phyloP scores from a whole-genome alignment of 2,797 vertebrate genomes.

The Hirundo rustica region DNA sequence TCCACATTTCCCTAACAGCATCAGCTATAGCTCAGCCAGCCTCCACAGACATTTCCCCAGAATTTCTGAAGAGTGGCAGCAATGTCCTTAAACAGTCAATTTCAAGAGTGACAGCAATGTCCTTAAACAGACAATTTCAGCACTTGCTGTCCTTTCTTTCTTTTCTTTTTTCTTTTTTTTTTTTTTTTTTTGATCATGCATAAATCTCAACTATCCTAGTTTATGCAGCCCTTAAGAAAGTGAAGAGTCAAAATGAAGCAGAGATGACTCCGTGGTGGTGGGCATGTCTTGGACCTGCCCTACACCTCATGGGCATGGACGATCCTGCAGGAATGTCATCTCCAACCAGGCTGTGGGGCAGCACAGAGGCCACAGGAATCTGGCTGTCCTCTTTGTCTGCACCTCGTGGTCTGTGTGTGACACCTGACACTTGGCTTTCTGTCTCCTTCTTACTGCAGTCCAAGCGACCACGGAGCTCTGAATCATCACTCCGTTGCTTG shows the following conservation, averaged over 20 bases:
- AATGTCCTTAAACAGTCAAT: not conserved
- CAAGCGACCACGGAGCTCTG: not conserved
- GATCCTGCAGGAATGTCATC: not conserved
- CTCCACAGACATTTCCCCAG: not conserved
- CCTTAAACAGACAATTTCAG: not conserved
- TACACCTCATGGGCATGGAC: accelerated
- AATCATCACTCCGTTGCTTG: not conserved
- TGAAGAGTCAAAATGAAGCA: not conserved
- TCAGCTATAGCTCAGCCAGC: not conserved
- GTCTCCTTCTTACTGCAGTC: not conserved
- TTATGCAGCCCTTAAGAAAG: not conserved
- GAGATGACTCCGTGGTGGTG: accelerated
- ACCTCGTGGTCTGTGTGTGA: not conserved
- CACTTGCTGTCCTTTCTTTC: not conserved
- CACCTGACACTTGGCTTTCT: not conserved
- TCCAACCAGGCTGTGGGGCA: not conserved
- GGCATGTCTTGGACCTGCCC: not conserved
- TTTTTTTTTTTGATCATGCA: too few relatives aligned
- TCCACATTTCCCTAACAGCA: not conserved
- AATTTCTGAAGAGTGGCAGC: not conserved
- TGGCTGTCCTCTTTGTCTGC: not conserved
- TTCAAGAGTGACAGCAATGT: not conserved
- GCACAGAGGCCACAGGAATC: accelerated
- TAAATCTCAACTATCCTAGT: not conserved
- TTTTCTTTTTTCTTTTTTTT: not conserved